Evolutionary conservation across 1,140 invertebrate species (phyloP).

Genomic region (Paralvinella palmiformis): DNA sequence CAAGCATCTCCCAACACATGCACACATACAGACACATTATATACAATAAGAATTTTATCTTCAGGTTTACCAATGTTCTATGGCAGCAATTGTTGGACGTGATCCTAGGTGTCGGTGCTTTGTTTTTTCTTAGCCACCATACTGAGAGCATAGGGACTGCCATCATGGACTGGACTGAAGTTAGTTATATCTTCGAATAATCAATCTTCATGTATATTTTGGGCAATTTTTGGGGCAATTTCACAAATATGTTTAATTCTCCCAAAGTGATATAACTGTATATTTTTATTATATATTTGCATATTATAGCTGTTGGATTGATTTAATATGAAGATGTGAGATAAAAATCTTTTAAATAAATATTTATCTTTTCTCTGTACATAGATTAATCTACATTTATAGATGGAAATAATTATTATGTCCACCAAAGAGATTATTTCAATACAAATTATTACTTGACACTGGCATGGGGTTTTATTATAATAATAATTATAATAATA

Average conservation of each 20-base stretch:
- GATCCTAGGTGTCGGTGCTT: neutral
- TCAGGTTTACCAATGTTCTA: neutral
- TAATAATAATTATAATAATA: neutral
- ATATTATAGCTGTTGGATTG: too few species aligned
- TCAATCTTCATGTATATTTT: neutral
- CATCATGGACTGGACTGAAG: constrained; percentile 27
- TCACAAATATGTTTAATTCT: neutral
- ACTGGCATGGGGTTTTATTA: neutral
- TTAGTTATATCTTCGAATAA: constrained; percentile 12
- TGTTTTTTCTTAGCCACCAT: constrained; percentile 15
- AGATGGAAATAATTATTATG: too few species aligned
- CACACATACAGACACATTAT: too few species aligned
- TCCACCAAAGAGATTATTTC: too few species aligned
- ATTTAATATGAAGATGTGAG: neutral
- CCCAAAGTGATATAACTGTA: neutral
- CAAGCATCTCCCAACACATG: too few species aligned
- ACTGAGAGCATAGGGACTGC: constrained; percentile 18
- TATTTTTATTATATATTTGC: neutral
- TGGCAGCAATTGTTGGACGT: neutral
- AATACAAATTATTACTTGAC: neutral
- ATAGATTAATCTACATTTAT: too few species aligned
- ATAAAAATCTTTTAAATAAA: neutral
- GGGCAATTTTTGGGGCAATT: neutral
- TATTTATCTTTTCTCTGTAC: neutral
- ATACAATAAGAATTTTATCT: too few species aligned